Evolutionary conservation across 2,888 invertebrate genomes (phyloP).

Genomic region (Leucoma salicis): DNA sequence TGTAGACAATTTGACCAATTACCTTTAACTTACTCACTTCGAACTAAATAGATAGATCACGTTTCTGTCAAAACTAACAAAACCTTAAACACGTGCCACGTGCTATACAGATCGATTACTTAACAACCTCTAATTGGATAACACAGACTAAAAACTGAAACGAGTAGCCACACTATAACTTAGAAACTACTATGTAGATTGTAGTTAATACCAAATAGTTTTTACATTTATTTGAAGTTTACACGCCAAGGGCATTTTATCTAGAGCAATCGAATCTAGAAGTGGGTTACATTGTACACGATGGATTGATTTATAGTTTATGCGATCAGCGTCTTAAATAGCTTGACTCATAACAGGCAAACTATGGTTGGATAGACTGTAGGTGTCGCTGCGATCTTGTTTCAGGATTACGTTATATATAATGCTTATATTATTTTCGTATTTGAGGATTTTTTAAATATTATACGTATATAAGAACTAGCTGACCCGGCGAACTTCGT

Average conservation of each 20-base stretch:
- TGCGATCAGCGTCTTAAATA: too few relatives aligned
- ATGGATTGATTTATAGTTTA: too few relatives aligned
- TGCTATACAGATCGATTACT: constrained; percentile 22
- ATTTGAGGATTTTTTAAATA: too few relatives aligned
- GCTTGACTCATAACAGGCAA: too few relatives aligned
- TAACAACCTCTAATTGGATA: constrained; percentile 31
- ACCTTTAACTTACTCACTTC: not conserved
- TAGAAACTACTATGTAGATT: constrained; percentile 3
- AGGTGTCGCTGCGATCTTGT: too few relatives aligned
- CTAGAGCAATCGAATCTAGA: constrained; percentile 18
- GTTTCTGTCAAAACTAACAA: not conserved
- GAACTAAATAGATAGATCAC: not conserved
- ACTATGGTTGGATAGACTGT: too few relatives aligned
- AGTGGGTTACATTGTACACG: constrained; percentile 16
- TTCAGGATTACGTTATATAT: too few relatives aligned
- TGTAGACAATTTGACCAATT: too few relatives aligned
- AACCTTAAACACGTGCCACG: constrained; percentile 8
- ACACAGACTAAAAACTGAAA: constrained; percentile 15
- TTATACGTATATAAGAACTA: too few relatives aligned
- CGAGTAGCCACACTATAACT: constrained; percentile 10
- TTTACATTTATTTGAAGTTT: constrained; percentile 16
- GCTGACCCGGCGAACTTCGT: too few relatives aligned
- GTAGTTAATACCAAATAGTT: constrained; percentile 6
- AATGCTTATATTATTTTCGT: too few relatives aligned
- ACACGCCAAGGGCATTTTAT: constrained; percentile 33